Conservation (phyloP, 2,888 invertebrate species). For the Anticlea derivata region DNA sequence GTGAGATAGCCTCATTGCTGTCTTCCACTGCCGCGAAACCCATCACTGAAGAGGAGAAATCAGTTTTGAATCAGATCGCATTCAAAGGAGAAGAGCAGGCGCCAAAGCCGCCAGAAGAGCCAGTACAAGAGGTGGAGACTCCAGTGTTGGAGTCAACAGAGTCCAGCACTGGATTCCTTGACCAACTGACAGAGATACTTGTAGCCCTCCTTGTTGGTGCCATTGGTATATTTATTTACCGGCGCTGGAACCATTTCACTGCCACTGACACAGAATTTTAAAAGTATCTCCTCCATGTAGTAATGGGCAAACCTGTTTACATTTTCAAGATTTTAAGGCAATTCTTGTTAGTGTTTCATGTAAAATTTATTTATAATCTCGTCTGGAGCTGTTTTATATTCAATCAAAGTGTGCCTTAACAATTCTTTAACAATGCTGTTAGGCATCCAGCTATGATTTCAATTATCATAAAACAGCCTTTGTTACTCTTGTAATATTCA, state of each 20-base stretch:
- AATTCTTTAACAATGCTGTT: conserved; percentile 14
- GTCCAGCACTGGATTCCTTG: conserved; percentile 64
- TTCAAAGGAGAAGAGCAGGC: conserved; percentile 77
- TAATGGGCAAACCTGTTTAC: conserved; percentile 10
- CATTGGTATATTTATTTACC: conserved; percentile 72
- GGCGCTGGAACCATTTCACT: conserved; percentile 67
- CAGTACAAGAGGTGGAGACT: conserved; percentile 57
- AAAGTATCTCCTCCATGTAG: not conserved
- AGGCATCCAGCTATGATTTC: conserved; percentile 16
- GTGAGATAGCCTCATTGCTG: conserved; percentile 65
- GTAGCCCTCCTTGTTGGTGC: conserved; percentile 72
- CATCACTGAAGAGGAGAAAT: conserved; percentile 75
- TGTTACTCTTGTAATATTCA: too few relatives aligned
- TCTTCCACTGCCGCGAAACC: conserved; percentile 77
- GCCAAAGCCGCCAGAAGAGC: conserved; percentile 61
- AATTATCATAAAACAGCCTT: not conserved
- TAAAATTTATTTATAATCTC: conserved; percentile 26
- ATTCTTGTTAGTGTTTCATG: conserved; percentile 29
- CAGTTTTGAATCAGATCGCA: conserved; percentile 76
- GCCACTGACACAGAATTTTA: conserved; percentile 61
- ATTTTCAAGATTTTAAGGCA: conserved; percentile 20
- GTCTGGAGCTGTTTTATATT: conserved; percentile 9
- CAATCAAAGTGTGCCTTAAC: conserved; percentile 27
- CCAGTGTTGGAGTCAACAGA: conserved; percentile 69
- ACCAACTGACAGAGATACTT: conserved; percentile 72